These are phyloP conservation scores for Dromiciops gliroides DNA, from an alignment of 2,113 vertebrate species.

Conservation along the genomic window DNA sequence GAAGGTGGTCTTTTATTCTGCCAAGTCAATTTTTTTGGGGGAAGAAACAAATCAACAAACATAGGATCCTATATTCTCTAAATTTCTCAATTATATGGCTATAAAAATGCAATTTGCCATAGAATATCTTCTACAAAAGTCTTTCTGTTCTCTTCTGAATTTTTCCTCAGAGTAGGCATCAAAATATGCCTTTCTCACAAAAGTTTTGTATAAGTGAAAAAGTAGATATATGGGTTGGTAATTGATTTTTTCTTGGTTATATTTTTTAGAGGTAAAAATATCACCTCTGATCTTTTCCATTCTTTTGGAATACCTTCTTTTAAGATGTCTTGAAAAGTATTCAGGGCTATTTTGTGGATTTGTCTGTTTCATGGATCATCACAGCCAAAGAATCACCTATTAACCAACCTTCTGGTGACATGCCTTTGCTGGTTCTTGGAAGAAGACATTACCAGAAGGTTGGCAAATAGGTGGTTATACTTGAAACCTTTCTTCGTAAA, in stretches of 20 bases:
- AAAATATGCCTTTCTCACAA: neutral
- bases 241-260: neutral
- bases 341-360: neutral
- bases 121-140: neutral
- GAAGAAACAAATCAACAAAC: neutral
- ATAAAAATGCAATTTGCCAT: neutral
- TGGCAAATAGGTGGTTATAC: no score
- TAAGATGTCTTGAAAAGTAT: neutral
- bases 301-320: neutral
- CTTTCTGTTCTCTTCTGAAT: neutral
- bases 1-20: neutral
- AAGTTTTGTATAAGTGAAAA: neutral
- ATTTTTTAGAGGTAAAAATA: neutral
- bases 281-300: neutral
- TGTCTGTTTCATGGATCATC: neutral
- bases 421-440: no score
- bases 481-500: no score
- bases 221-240: neutral
- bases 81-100: neutral
- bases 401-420: no score
- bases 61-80: neutral
- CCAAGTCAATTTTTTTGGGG: neutral
- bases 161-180: neutral
- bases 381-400: no score
- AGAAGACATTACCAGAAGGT: no score